Evolutionary conservation across 2,797 vertebrate genomes (phyloP).

Genomic region (Dicrostonyx torquatus): DNA sequence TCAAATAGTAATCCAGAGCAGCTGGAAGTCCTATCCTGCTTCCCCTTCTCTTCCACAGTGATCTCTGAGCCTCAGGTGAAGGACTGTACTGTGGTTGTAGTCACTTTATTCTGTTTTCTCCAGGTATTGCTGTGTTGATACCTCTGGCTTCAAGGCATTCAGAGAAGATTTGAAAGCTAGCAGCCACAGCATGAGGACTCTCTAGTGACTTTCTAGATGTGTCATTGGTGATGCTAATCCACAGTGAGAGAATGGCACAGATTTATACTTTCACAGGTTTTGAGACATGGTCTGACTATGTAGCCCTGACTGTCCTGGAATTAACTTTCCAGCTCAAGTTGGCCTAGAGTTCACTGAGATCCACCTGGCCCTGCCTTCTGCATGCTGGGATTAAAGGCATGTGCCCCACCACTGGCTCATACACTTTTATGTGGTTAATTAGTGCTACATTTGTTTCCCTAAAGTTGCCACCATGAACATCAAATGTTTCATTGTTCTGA

Average conservation of each 20-base stretch:
- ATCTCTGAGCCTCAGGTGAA: not conserved
- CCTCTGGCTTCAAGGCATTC: not conserved
- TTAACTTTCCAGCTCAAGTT: no score
- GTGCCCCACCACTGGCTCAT: not conserved
- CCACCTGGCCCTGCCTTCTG: no score
- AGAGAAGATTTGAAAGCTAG: not conserved
- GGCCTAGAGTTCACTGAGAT: no score
- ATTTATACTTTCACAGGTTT: not conserved
- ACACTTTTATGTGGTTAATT: not conserved
- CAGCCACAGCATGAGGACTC: not conserved
- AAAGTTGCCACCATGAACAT: not conserved
- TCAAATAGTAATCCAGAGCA: not conserved
- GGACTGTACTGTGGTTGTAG: not conserved
- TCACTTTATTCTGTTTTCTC: not conserved
- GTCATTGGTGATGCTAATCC: not conserved
- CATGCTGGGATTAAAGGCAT: no score
- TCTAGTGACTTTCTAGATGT: not conserved
- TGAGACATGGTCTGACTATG: not conserved
- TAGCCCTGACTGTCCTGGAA: not conserved
- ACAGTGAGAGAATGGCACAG: not conserved
- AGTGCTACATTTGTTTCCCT: not conserved
- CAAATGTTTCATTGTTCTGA: not conserved
- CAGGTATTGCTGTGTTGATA: not conserved
- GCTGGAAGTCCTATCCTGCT: not conserved
- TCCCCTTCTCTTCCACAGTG: not conserved